Conservation (phyloP, 2,888 invertebrate species). For the Athetis lepigone region DNA sequence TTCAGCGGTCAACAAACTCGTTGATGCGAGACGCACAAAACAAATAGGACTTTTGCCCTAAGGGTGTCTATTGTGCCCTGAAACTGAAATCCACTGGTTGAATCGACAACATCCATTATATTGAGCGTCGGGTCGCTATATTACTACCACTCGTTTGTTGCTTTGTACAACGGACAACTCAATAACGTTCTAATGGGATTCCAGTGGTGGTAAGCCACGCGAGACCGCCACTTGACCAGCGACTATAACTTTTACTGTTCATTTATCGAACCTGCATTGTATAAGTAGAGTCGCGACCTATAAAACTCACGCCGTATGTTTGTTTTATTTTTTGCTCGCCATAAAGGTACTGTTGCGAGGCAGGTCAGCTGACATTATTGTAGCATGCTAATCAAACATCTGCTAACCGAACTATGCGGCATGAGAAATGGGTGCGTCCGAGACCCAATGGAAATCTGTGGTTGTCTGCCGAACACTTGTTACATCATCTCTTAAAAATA, state of each 20-base stretch:
- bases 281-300: slow-evolving; percentile 74
- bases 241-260: slow-evolving; percentile 73
- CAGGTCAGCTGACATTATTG: slow-evolving; percentile 43
- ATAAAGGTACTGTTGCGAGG: slow-evolving; percentile 31
- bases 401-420: slow-evolving; percentile 60
- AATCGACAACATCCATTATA: slow-evolving; percentile 71
- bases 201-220: slow-evolving; percentile 82
- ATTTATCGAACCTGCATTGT: slow-evolving; percentile 77
- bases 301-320: slow-evolving; percentile 62
- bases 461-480: slow-evolving; percentile 65
- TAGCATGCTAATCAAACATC: slow-evolving; percentile 54
- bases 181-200: slow-evolving; percentile 88
- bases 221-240: slow-evolving; percentile 76
- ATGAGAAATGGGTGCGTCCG: slow-evolving; percentile 61
- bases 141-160: slow-evolving; percentile 71
- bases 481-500: slow-evolving; percentile 72
- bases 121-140: slow-evolving; percentile 75
- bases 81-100: slow-evolving; percentile 63
- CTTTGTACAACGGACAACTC: slow-evolving; percentile 82
- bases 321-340: slow-evolving; percentile 23
- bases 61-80: slow-evolving; percentile 71
- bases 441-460: slow-evolving; percentile 69
- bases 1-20: slow-evolving; percentile 12
- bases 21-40: slow-evolving; percentile 46
- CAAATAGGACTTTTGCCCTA: slow-evolving; percentile 69